Conservation (phyloP, 2,888 invertebrate genomes). For the Ypsolopha sequella region DNA sequence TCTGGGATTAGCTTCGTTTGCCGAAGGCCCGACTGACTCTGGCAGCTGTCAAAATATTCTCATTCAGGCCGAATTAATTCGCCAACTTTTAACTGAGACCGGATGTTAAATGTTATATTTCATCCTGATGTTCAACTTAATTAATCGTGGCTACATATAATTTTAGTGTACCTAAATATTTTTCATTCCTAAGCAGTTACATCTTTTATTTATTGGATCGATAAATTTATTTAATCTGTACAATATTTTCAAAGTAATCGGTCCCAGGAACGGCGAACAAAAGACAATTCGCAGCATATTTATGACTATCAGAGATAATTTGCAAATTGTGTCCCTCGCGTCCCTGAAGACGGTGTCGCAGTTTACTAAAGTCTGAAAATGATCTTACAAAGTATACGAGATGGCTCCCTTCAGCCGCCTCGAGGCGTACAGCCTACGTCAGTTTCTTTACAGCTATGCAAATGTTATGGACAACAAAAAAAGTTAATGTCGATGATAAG, state of each 20-base stretch:
- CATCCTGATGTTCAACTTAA: slow-evolving; percentile 8
- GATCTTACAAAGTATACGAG: slow-evolving; percentile 62
- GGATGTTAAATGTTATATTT: slow-evolving; percentile 13
- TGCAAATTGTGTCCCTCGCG: slow-evolving; percentile 25
- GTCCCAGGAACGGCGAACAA: neutral
- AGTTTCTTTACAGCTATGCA: slow-evolving; percentile 58
- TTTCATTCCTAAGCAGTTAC: too few relatives aligned
- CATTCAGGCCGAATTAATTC: slow-evolving; percentile 36
- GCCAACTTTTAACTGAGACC: slow-evolving; percentile 13
- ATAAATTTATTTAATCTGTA: too few relatives aligned
- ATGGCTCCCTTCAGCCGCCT: slow-evolving; percentile 46
- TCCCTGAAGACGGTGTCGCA: slow-evolving; percentile 40
- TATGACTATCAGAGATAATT: slow-evolving; percentile 32
- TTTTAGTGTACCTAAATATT: slow-evolving; percentile 1
- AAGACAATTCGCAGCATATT: slow-evolving; percentile 7
- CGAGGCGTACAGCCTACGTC: slow-evolving; percentile 26
- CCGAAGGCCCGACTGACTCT: slow-evolving; percentile 51
- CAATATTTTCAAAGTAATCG: slow-evolving; percentile 1
- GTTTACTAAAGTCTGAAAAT: slow-evolving; percentile 58
- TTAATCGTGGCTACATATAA: slow-evolving; percentile 1
- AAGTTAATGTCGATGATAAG: slow-evolving; percentile 69
- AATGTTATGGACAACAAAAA: slow-evolving; percentile 71
- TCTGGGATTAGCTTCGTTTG: slow-evolving; percentile 52
- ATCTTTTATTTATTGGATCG: too few relatives aligned
- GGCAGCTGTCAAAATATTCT: slow-evolving; percentile 62